Evolutionary conservation across 2,113 vertebrate species (phyloP).

Genomic region (Spermophilus dauricus): DNA sequence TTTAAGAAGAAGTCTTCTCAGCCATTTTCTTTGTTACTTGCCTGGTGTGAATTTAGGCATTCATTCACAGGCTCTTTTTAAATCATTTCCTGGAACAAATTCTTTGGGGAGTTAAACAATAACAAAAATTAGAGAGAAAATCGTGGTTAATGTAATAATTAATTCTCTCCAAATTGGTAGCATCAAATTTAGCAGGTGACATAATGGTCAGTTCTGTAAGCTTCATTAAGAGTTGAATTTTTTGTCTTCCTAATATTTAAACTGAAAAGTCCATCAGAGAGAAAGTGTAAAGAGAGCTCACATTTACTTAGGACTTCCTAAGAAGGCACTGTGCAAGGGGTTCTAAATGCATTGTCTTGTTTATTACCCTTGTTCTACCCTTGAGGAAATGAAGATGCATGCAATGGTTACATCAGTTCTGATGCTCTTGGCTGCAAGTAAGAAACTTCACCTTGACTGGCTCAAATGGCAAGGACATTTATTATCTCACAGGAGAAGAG

Average conservation of each 20-base stretch:
- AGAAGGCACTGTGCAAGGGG: not conserved
- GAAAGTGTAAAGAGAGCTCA: not conserved
- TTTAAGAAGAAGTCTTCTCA: conserved; percentile 29
- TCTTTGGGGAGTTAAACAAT: conserved; percentile 49
- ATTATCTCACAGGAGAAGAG: not conserved
- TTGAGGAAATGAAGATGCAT: not conserved
- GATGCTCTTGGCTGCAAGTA: not conserved
- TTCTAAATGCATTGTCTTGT: not conserved
- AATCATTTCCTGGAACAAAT: conserved; percentile 54
- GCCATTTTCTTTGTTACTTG: conserved; percentile 59
- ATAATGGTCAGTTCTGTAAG: not conserved
- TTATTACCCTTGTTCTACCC: not conserved
- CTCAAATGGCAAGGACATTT: not conserved
- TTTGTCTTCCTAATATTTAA: not conserved
- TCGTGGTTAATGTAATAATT: conserved; percentile 30
- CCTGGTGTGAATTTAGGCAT: conserved; percentile 62
- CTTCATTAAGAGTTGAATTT: not conserved
- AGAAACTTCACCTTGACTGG: not conserved
- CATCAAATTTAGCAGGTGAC: conserved; percentile 30
- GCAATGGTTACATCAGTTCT: not conserved
- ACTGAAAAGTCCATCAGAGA: not conserved
- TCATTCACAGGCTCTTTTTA: conserved; percentile 37
- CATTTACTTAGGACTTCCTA: not conserved
- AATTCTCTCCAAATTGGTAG: conserved; percentile 24
- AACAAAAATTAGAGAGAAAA: conserved; percentile 63